Evolutionary conservation across 2,797 vertebrate species (phyloP).

Genomic region (Microchirus variegatus): DNA sequence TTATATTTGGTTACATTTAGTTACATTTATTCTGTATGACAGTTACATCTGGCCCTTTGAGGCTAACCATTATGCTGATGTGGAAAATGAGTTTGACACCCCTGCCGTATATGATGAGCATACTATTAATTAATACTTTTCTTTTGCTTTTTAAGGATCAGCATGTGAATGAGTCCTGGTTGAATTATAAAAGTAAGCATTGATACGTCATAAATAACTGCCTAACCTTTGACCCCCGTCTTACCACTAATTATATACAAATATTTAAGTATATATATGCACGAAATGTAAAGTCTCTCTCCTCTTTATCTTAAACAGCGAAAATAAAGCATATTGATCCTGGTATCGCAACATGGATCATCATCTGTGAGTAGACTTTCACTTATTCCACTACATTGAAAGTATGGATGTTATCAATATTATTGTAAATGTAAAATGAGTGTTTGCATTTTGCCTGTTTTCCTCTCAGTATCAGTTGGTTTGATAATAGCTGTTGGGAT

Average conservation of each 20-base stretch:
- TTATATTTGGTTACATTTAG: no score
- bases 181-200: constrained; percentile 1
- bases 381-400: no score
- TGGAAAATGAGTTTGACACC: no score
- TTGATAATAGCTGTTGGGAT: rapidly evolving
- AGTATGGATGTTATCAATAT: neutral
- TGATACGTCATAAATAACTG: neutral
- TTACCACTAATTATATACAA: neutral
- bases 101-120: neutral
- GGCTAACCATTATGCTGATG: no score
- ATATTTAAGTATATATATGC: neutral
- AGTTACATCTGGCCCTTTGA: no score
- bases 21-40: no score
- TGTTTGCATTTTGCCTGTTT: constrained; percentile 1
- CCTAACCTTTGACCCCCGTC: neutral
- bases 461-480: neutral
- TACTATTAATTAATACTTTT: neutral
- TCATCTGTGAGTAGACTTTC: rapidly evolving
- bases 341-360: neutral
- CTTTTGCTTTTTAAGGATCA: rapidly evolving
- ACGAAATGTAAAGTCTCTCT: neutral
- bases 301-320: constrained; percentile 10
- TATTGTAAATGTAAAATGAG: neutral
- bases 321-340: no score
- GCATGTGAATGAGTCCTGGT: rapidly evolving